Evolutionary conservation across 2,797 vertebrate genomes (phyloP), one percentile per base, ranked within the genome.

Genomic region (Chelon labrosus): DNA sequence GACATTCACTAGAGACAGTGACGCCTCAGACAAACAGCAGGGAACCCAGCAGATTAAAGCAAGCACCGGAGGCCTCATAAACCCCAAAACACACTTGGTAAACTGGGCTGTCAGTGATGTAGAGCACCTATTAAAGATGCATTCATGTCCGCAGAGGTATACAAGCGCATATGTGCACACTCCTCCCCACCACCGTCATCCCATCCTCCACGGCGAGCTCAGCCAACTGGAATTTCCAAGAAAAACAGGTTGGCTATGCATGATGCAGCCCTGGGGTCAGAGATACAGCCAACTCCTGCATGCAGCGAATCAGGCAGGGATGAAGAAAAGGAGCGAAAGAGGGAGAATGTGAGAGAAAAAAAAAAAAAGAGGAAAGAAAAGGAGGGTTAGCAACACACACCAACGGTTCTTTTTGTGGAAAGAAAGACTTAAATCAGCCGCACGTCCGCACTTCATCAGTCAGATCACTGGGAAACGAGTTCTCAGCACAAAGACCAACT

Each of bases 191-290:
- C 52, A 54, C 53, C 80, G 84, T 89, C 88, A 63, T 63, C 72
- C 77, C 78, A 80, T 82, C 83, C 83, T 88, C 81, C 81, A 79
- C 53, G 27, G 75, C 78, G 62, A 82, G 78, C 75, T 87, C 74
- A 85, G 88, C 83, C 92, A 88, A 75, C 50, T 73, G 78, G 86
- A 88, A 89, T 91, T 83, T 92, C 89, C 86, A 92, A 91, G 89
- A 92, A 90, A 90, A 93, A 93, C 90, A 93, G 87, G 85, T 77
- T 89, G 90, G 84, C 82, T 49, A 74, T 78, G 85, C 81, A 71
- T 68, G 82, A 88, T 87, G 87, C 82, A 85, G 83, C 87, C 83
- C 85, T 11, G 60, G 85, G 90, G 92, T 91, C 88, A 91, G 80
- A 88, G 82, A 77, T 47, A 53, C 63, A 74, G 88, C 90, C 90